Conservation (phyloP, 2,888 invertebrate genomes). For the Cremastinae sp. region DNA sequence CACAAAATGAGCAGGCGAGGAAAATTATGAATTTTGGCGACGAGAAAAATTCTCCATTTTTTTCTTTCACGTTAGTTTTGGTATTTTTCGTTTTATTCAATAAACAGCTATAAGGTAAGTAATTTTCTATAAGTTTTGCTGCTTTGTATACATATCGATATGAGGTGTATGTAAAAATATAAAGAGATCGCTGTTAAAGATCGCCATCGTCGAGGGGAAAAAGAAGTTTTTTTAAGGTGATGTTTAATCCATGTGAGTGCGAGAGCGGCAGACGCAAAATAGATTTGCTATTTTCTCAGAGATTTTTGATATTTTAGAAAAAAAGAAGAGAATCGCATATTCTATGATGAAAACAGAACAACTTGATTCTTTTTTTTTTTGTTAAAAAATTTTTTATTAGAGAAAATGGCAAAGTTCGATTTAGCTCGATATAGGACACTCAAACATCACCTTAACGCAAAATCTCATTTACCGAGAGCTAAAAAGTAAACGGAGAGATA, state of each 20-base stretch:
- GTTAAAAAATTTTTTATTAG: no score
- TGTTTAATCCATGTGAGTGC: no score
- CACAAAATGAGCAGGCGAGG: background rate
- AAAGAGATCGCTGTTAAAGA: slow-evolving; percentile 49
- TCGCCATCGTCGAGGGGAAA: slow-evolving; percentile 34
- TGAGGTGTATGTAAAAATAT: slow-evolving; percentile 60
- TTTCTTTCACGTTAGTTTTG: slow-evolving; percentile 3
- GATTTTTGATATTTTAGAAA: no score
- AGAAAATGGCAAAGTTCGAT: no score
- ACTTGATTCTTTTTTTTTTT: no score
- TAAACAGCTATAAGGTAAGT: slow-evolving; percentile 46
- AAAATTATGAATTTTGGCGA: slow-evolving; percentile 7
- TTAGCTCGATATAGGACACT: no score
- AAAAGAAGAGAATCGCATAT: no score
- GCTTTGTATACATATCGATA: slow-evolving; percentile 55
- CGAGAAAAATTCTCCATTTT: background rate
- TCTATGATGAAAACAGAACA: no score
- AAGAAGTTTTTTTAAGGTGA: no score
- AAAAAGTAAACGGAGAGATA: slow-evolving; percentile 6
- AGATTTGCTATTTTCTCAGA: no score
- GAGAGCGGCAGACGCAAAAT: no score
- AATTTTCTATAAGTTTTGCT: slow-evolving; percentile 41
- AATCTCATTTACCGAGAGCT: slow-evolving; percentile 41
- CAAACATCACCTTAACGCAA: no score
- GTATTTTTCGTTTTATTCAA: slow-evolving; percentile 49